Base-by-base conservation (phyloP, 2,888 invertebrate species). In the Blera fallax region DNA sequence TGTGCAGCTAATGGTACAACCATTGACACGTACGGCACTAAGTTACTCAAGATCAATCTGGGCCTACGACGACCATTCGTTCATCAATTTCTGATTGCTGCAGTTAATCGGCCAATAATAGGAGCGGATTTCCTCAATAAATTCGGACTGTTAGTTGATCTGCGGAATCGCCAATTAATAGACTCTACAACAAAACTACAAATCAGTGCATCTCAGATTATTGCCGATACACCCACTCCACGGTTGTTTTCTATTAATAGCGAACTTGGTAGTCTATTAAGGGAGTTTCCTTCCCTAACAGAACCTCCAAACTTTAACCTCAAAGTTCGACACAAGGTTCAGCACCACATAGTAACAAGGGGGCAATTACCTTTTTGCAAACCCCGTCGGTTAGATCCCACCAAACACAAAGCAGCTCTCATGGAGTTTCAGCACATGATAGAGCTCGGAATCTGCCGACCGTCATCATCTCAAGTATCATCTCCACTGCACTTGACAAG, bases 401-500 rank as follows among this genome's bases (percentile, higher is more conserved):
- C 10, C 69, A 74, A 62, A n/a, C 69, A 72, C 16, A 65, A 62
- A 48, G 73, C 72, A 1, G 82, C 79, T 5, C 62, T 50, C 16
- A 3, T 24, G 10, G 83, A 79, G 56, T 84, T 84, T 29, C 73
- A 87, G 14, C 18, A 73, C 43, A 62, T 73, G 74, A 21, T 64
- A 4, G 10, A 32, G 10, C 16, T 74, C 7, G 82, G 76, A 0
- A 76, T 83, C n/a, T 87, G 73, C 40, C 52, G 69, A n/a, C 58
- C 64, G 0, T 83, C 80, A 1, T 45, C 37, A 3, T 76, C 72
- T 11, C 40, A 62, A 0, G 65, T 54, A 10, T 58, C 82, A 16
- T 67, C 40, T n/a, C 74, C 87, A 0, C 69, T 81, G 6, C 77
- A 87, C 29, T 43, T 87, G 58, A 72, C 48, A 14, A 40, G 4